These are phyloP conservation scores for Tachysurus fulvidraco DNA, from an alignment of 2,113 vertebrate species.

Conservation along the genomic window DNA sequence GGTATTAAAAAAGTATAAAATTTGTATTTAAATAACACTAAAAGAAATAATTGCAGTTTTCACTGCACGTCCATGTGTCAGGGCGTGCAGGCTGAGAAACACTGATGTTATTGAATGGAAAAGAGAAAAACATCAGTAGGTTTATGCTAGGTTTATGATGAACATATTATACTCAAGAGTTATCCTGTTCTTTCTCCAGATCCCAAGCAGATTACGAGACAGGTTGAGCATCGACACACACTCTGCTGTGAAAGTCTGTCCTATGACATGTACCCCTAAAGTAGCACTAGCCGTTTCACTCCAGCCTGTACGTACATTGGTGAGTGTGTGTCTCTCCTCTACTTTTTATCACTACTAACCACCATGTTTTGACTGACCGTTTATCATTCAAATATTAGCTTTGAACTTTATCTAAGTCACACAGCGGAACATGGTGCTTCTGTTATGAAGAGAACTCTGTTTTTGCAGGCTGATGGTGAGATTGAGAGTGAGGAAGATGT, in stretches of 20 bases:
- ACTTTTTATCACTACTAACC: not conserved
- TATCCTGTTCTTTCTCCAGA: constrained; percentile 67
- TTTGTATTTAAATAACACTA: not conserved
- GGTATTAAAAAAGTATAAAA: not conserved
- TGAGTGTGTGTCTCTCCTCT: constrained; percentile 68
- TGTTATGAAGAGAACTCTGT: constrained; percentile 30
- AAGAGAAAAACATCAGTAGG: not conserved
- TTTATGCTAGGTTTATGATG: not conserved
- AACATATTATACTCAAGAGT: not conserved
- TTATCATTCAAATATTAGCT: not conserved
- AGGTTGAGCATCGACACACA: constrained; percentile 77
- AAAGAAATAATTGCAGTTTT: not conserved
- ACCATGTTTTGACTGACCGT: not conserved
- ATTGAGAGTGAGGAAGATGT: constrained; percentile 76
- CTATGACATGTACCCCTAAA: constrained; percentile 77
- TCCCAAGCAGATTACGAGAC: constrained; percentile 77
- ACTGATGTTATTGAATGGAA: not conserved
- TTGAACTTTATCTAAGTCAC: not conserved
- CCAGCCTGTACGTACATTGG: constrained; percentile 77
- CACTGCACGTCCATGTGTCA: not conserved
- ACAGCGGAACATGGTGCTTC: not conserved
- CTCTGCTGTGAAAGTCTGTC: constrained; percentile 82
- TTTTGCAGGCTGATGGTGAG: constrained; percentile 69
- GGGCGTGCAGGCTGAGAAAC: not conserved
- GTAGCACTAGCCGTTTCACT: constrained; percentile 79